phyloP scores from a whole-genome alignment of 2,888 invertebrate species.

The Camponotus fellah region DNA sequence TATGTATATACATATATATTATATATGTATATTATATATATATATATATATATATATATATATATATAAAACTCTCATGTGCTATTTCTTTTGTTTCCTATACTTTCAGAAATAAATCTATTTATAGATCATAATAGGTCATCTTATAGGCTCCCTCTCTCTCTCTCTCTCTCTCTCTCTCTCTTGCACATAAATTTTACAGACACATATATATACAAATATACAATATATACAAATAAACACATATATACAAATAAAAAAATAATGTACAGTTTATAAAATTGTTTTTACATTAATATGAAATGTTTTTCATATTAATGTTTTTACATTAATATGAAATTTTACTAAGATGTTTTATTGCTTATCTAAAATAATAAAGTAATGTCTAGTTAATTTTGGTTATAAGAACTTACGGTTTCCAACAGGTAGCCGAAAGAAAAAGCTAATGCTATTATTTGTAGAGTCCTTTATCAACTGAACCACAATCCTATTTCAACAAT shows the following conservation, averaged over 20 bases:
- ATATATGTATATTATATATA: no score
- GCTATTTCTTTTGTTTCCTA: not conserved
- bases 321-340: not conserved
- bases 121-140: not conserved
- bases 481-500: conserved; percentile 63
- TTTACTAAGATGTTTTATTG: not conserved
- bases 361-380: not conserved
- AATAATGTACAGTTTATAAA: not conserved
- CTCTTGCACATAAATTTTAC: not conserved
- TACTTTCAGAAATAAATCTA: not conserved
- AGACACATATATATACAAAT: not conserved
- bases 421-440: conserved; percentile 52
- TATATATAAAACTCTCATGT: not conserved
- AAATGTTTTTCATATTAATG: no score
- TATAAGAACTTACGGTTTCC: not conserved
- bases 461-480: conserved; percentile 81
- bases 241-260: not conserved
- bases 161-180: no score
- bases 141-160: not conserved
- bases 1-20: no score
- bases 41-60: no score
- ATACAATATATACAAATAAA: no score
- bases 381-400: not conserved
- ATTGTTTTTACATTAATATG: not conserved
- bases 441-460: conserved; percentile 76